Evolutionary conservation across 2,797 vertebrate species (phyloP).

Genomic region (Momotus momota): DNA sequence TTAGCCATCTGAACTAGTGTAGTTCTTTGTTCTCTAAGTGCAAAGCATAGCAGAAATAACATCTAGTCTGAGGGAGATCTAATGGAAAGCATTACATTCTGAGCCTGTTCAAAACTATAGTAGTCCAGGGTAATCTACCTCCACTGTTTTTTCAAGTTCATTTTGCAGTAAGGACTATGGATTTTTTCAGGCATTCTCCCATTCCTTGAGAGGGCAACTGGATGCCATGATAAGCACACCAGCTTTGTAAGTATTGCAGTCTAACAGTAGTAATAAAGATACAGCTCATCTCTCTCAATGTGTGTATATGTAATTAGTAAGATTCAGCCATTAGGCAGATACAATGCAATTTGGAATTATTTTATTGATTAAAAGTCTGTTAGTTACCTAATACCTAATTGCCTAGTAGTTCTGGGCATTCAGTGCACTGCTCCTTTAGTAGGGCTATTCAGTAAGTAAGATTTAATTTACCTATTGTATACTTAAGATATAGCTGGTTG

Average conservation of each 20-base stretch:
- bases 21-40: neutral
- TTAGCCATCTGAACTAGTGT: neutral
- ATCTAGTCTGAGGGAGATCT: neutral
- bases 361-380: neutral
- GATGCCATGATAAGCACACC: neutral
- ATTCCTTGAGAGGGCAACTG: neutral
- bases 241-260: neutral
- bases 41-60: neutral
- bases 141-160: neutral
- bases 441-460: neutral
- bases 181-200: neutral
- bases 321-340: neutral
- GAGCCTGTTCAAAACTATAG: neutral
- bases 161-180: neutral
- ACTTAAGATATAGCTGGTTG: neutral
- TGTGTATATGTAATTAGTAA: neutral
- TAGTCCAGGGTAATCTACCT: neutral
- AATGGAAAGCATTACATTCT: neutral
- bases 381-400: neutral
- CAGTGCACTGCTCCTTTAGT: neutral
- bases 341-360: neutral
- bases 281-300: neutral
- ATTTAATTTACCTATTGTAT: neutral
- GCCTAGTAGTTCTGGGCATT: neutral
- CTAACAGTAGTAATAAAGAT: neutral